Base-by-base conservation (phyloP, 2,888 invertebrate genomes). In the Eurois occulta region DNA sequence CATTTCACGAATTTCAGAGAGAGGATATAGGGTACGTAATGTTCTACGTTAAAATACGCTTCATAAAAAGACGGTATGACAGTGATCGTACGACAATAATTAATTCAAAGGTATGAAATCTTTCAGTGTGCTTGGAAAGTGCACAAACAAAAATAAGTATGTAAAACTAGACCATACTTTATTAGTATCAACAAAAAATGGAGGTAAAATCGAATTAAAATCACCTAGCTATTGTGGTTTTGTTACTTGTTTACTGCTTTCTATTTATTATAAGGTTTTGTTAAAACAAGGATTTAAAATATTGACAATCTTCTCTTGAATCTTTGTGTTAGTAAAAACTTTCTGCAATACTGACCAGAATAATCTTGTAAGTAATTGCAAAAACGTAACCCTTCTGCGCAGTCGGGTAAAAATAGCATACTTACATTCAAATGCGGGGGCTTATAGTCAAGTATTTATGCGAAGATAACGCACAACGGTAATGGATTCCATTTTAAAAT, bases 1-100 rank as follows among this genome's bases (percentile, higher is more conserved):
- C 60, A 81, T 81, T 84, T 84, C 85, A 91, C 91, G 88, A 91
- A 90, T 89, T 89, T 86, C 74, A 73, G 66, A 48, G 28, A 68
- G 55, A 46, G 41, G 13, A 46, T 73, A 76, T 48, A 68, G 70
- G 75, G 58, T 60, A 69, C 69, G 52, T 78, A 73, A 74, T 55
- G 48, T 66, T 75, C n/a, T 41, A 58, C n/a, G 43, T 82, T 58
- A 28, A 64, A 75, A 58, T 46, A 48, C 18, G 38, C 10, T 83
- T 87, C 69, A 67, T 21, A 24, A 72, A 72, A 48, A 35, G 35
- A 13, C 35, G 35, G 13, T 48, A 11, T 41, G 65, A 69, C 32
- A 24, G 48, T 69, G 35, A 64, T 64, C n/a, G 41, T 41, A n/a
- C 2, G 41, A 65, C 41, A 41, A 41, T 41, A n/a, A n/a, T 65